Percentiles rank a stretch among this genome's conserved stretches.
phyloP scores from a whole-genome alignment of 1,140 invertebrate genomes.

The Cecropterus lyciades region DNA sequence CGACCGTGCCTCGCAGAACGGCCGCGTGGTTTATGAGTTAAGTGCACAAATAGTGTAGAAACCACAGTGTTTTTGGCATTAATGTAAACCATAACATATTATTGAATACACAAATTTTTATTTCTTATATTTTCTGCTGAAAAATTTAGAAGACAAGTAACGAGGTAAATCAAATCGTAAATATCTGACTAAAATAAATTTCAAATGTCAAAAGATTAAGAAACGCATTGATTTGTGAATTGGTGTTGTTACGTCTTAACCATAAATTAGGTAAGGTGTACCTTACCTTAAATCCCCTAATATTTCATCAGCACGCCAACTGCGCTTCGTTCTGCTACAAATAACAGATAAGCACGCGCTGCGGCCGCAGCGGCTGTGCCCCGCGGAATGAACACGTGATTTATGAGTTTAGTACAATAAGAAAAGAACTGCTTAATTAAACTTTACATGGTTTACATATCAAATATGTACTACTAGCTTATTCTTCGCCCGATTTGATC shows the following conservation, averaged over 20 bases:
- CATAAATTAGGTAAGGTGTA: background rate
- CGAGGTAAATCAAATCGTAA: no score
- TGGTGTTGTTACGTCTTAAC: background rate
- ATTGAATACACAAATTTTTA: no score
- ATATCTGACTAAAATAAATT: no score
- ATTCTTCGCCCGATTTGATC: no score
- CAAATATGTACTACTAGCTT: no score
- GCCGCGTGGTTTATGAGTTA: conserved; percentile 78
- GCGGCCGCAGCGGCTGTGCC: conserved; percentile 66
- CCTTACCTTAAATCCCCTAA: conserved; percentile 43
- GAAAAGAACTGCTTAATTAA: conserved; percentile 10
- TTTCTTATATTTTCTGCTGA: no score
- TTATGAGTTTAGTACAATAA: conserved; percentile 70
- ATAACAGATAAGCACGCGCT: conserved; percentile 77
- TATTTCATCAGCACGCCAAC: conserved; percentile 71
- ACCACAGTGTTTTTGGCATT: conserved; percentile 3
- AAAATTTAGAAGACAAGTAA: no score
- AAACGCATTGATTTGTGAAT: background rate
- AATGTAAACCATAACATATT: background rate
- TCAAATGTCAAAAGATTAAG: no score
- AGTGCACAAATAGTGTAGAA: conserved; percentile 51
- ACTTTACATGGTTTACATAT: background rate
- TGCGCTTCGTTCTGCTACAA: conserved; percentile 64
- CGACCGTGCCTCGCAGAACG: conserved; percentile 70
- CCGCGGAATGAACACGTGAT: conserved; percentile 77